Percentiles rank a stretch among this genome's conserved stretches.
Evolutionary conservation across 2,888 invertebrate species (phyloP).

Genomic region (Drosophila kuntzei): DNA sequence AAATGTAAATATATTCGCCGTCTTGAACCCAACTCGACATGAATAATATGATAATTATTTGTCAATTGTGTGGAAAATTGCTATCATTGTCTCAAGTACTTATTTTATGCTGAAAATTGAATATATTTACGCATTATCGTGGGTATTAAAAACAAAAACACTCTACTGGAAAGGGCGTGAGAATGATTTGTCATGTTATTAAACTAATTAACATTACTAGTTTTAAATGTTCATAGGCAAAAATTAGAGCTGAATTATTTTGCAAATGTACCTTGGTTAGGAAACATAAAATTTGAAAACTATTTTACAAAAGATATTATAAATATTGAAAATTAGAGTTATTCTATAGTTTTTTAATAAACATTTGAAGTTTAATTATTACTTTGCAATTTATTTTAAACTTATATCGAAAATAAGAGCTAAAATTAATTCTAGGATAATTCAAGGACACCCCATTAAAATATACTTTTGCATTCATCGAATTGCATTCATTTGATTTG

Average conservation of each 20-base stretch:
- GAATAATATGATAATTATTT: conserved; percentile 64
- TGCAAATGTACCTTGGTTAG: background rate
- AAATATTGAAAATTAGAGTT: background rate
- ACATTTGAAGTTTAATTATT: too few species aligned
- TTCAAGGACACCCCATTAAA: too few species aligned
- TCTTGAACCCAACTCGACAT: conserved; percentile 25
- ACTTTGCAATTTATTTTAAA: too few species aligned
- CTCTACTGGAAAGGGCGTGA: background rate
- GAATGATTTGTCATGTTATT: background rate
- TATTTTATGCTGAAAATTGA: conserved; percentile 22
- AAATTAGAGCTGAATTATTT: background rate
- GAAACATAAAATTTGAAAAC: background rate
- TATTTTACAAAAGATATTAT: background rate
- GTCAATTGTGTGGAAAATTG: conserved; percentile 64
- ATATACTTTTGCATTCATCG: too few species aligned
- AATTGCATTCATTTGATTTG: too few species aligned
- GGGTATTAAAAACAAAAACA: background rate
- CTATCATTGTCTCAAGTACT: conserved; percentile 58
- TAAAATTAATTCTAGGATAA: too few species aligned
- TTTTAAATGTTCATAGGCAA: background rate
- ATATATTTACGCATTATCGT: conserved; percentile 19
- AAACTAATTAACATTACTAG: background rate
- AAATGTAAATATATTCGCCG: conserved; percentile 46
- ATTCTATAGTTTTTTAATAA: background rate
- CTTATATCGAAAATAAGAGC: too few species aligned